Evolutionary conservation across 2,113 vertebrate genomes (phyloP).

Genomic region (Neogobius melanostomus): DNA sequence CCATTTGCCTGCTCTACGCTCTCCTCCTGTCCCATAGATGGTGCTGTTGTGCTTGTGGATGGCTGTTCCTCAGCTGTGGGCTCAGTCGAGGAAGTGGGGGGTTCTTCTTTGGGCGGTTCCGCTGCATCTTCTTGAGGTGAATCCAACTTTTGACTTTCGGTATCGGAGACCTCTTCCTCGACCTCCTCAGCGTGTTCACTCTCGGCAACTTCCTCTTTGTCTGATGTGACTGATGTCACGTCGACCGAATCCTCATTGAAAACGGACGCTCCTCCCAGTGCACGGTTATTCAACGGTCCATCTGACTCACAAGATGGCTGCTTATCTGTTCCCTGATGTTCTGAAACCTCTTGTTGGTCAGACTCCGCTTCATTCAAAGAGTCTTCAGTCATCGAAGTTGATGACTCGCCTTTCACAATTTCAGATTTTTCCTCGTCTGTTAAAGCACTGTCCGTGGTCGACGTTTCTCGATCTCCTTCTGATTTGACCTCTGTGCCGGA

Average conservation of each 20-base stretch:
- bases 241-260: constrained; percentile 57
- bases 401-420: constrained; percentile 21
- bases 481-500: not conserved
- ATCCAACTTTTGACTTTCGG: constrained; percentile 4
- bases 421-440: constrained; percentile 8
- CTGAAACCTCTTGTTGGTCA: constrained; percentile 17
- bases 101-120: constrained; percentile 34
- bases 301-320: constrained; percentile 46
- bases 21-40: constrained; percentile 41
- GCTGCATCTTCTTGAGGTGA: constrained; percentile 10
- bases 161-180: constrained; percentile 12
- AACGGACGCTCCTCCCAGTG: constrained; percentile 42
- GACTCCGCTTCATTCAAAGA: constrained; percentile 41
- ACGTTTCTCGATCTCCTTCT: constrained; percentile 6
- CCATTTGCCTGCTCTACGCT: constrained; percentile 19
- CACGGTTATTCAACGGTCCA: constrained; percentile 33
- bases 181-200: constrained; percentile 19
- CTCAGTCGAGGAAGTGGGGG: constrained; percentile 24
- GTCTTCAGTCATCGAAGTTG: constrained; percentile 30
- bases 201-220: constrained; percentile 9
- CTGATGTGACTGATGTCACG: constrained; percentile 53
- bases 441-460: constrained; percentile 11
- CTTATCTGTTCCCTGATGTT: constrained; percentile 19
- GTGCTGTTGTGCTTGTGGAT: constrained; percentile 17
- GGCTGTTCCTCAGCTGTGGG: constrained; percentile 20